Evolutionary conservation across 2,888 invertebrate genomes (phyloP), one percentile per base, ranked within the genome.

Genomic region (Zelleria hepariella): DNA sequence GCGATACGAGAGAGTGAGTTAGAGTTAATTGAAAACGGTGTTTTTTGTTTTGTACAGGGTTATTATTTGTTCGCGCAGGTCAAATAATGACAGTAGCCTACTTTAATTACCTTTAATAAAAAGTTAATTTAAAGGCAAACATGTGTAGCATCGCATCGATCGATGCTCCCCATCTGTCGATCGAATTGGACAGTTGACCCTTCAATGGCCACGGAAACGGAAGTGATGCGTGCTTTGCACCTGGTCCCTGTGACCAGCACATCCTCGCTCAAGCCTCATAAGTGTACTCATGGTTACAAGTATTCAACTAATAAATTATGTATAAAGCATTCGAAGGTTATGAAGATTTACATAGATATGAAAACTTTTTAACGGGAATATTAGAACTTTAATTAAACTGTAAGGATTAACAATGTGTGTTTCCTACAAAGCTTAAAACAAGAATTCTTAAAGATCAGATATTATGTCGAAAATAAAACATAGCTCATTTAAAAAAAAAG

Each of bases 261-360:
- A 78, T 85, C 84, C 86, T 80, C 72, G 72, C 72, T 73, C 58
- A 82, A 84, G 69, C 86, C 86, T 72, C 84, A 86, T 68, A 82
- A 85, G 83, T 86, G 82, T 76, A 61, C 49, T 58, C 58, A 57
- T 54, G 32, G 48, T 52, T 49, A 15, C 23, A 26, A 47, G 42
- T 18, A 24, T 15, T 3, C 15, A 42, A 10, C n/a, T n/a, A n/a
- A n/a, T n/a, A n/a, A n/a, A n/a, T n/a, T n/a, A n/a, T n/a, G n/a
- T n/a, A n/a, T n/a, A n/a, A n/a, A n/a, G n/a, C n/a, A n/a, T n/a
- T n/a, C n/a, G n/a, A n/a, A n/a, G n/a, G n/a, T n/a, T n/a, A n/a
- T n/a, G n/a, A n/a, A n/a, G n/a, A n/a, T n/a, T n/a, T n/a, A n/a
- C n/a, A n/a, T n/a, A n/a, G n/a, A n/a, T n/a, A n/a, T n/a, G n/a